Evolutionary conservation across 2,797 vertebrate genomes (phyloP).

Genomic region (Galaxias olidus): DNA sequence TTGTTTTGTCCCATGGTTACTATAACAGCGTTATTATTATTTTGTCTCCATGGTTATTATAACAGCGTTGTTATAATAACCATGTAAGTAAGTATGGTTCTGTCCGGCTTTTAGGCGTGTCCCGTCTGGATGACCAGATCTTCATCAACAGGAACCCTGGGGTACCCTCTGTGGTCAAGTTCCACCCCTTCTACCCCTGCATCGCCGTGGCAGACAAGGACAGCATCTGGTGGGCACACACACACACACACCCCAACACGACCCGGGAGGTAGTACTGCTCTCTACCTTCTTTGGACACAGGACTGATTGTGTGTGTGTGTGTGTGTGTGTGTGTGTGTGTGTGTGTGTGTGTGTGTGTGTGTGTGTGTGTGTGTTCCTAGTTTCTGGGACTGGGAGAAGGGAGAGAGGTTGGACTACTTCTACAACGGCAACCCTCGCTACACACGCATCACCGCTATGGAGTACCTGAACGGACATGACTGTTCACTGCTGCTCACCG

Average conservation of each 20-base stretch:
- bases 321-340: conserved; percentile 8
- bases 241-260: neutral
- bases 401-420: conserved; percentile 95
- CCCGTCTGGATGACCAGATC: conserved; percentile 94
- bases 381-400: conserved; percentile 99
- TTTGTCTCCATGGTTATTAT: too few relatives aligned
- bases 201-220: conserved; percentile 96
- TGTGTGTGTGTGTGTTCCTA: conserved; percentile 38
- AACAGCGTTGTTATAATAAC: too few relatives aligned
- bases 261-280: neutral
- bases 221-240: conserved; percentile 87
- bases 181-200: conserved; percentile 95
- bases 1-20: too few relatives aligned
- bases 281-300: too few relatives aligned
- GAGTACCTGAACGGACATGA: conserved; percentile 97
- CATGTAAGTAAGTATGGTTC: too few relatives aligned
- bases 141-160: conserved; percentile 98
- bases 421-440: conserved; percentile 96
- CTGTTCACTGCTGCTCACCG: conserved; percentile 86
- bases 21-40: too few relatives aligned
- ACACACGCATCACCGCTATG: conserved; percentile 95
- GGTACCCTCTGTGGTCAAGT: conserved; percentile 94
- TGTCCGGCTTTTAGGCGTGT: conserved; percentile 77
- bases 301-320: neutral
- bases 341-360: conserved; percentile 1